Base-by-base conservation (phyloP, 37 sponge, comb jelly and placozoan genomes). In the Dysidea cf. avara region DNA sequence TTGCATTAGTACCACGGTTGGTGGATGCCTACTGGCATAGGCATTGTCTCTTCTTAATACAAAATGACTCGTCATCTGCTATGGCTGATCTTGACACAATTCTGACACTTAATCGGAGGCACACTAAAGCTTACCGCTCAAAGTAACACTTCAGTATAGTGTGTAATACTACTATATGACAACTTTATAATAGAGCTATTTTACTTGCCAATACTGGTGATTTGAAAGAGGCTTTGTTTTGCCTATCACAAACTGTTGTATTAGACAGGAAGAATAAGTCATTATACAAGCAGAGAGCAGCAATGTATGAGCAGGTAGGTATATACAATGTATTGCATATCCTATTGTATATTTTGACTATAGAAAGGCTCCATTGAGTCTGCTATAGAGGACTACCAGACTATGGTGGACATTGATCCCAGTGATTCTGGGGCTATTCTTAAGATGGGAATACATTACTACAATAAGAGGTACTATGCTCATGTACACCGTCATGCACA, bases 21-120 rank as follows among this genome's bases (percentile, higher is more conserved):
- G 64, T 78, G 7, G 89, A 84, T 55, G 86, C 87, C 14, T 85
- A 82, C 76, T 93, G 90, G 87, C 82, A 85, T 53, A 43, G 94
- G 25, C 94, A 93, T 39, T 53, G 85, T 14, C 80, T 93, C 20
- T 61, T 59, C 63, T 56, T 89, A 3, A 72, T 80, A 7, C 86
- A 85, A 56, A 71, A 68, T 26, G 58, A 66, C 18, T 51, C 66
- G 5, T 22, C 65, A 56, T 58, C 61, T 39, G 93, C 93, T 25
- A 43, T 92, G 69, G 64, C 76, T n/a, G 93, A 92, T 47, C 77
- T 92, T 16, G 26, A 48, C 0, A 40, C 33, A 29, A 70, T 92
- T 0, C 64, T 86, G 47, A 76, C 68, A 64, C 68, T 56, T 30
- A 92, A 92, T 70, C 78, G 76, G 57, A 33, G 61, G 59, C 93